A percentile compares a stretch with the other conserved stretches of the same genome.
These are phyloP conservation scores for Tor tambroides DNA, from an alignment of 2,113 vertebrate species.

Conservation along the genomic window DNA sequence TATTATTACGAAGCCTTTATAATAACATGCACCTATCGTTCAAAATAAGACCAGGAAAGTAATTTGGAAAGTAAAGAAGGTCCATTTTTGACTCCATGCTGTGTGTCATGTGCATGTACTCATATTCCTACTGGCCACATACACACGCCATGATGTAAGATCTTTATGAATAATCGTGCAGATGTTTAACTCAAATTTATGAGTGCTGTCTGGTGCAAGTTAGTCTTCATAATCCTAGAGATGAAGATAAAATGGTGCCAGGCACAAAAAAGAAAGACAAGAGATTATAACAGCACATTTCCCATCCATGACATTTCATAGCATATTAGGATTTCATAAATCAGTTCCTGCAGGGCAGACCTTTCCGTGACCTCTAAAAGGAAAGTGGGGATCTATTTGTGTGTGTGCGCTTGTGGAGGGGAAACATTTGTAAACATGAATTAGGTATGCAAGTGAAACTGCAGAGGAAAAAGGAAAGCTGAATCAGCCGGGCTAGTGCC, in stretches of 20 bases:
- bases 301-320: conserved; percentile 7
- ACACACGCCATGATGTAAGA: background rate
- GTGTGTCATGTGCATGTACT: conserved; percentile 19
- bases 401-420: background rate
- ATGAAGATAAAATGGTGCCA: background rate
- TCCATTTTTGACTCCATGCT: background rate
- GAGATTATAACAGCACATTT: background rate
- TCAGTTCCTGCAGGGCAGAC: conserved; percentile 41
- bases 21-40: background rate
- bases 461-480: conserved; percentile 38
- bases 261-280: background rate
- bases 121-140: conserved; percentile 17
- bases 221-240: conserved; percentile 5
- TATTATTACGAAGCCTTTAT: background rate
- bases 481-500: conserved; percentile 33
- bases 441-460: conserved; percentile 38
- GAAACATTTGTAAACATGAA: conserved; percentile 31
- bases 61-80: background rate
- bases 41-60: background rate
- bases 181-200: background rate
- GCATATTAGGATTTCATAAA: conserved; percentile 42
- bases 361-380: conserved; percentile 39
- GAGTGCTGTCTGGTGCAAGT: background rate
- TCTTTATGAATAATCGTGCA: conserved; percentile 20
- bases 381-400: conserved; percentile 9